Evolutionary conservation across 2,797 vertebrate species (phyloP).

Genomic region (Alauda arvensis): DNA sequence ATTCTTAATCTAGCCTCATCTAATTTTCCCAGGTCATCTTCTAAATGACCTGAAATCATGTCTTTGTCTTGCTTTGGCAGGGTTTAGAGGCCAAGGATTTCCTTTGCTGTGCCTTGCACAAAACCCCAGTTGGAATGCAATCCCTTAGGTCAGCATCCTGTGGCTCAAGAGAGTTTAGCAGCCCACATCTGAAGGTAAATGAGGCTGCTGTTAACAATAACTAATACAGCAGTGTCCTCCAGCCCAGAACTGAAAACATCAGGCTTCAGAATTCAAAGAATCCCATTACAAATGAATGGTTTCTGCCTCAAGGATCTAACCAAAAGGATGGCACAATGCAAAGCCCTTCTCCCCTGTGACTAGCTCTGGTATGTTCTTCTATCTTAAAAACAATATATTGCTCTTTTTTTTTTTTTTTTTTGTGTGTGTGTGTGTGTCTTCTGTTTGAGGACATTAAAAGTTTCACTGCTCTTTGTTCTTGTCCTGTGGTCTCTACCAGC

Average conservation of each 20-base stretch:
- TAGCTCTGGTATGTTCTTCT: conserved; percentile 31
- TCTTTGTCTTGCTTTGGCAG: neutral
- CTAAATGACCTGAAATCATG: neutral
- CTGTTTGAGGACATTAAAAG: neutral
- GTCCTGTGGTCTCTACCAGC: conserved; percentile 6
- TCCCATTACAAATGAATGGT: conserved; percentile 1
- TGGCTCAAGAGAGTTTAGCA: neutral
- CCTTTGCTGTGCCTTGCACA: neutral
- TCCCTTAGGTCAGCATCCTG: neutral
- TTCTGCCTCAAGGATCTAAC: conserved; percentile 35
- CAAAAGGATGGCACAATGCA: neutral
- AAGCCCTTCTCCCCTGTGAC: conserved; percentile 25
- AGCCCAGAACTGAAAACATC: conserved; percentile 2
- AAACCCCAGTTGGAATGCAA: neutral
- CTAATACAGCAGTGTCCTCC: neutral
- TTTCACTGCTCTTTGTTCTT: conserved; percentile 24
- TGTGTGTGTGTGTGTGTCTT: too few species aligned
- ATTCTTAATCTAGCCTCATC: neutral
- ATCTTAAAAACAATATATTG: conserved; percentile 36
- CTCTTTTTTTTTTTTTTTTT: neutral
- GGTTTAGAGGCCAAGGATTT: neutral
- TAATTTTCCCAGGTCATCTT: neutral
- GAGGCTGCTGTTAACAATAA: conserved; percentile 16
- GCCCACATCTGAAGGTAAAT: conserved; percentile 31
- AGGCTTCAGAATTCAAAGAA: conserved; percentile 39